These are phyloP conservation scores for Guaruba guarouba DNA, from an alignment of 2,113 vertebrate species.

Conservation along the genomic window DNA sequence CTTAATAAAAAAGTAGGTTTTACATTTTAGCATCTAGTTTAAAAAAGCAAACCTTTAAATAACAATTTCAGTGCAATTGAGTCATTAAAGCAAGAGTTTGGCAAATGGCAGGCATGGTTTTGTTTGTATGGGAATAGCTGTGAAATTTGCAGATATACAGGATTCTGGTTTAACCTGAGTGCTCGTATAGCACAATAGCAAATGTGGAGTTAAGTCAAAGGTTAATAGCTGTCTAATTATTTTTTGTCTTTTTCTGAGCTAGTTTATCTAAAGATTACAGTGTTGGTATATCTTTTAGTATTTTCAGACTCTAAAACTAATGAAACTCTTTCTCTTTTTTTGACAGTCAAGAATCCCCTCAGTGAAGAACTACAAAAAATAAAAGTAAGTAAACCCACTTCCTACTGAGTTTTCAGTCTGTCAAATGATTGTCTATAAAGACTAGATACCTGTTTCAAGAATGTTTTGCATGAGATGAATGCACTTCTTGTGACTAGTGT, in stretches of 20 bases:
- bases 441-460: background rate
- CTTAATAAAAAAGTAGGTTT: background rate
- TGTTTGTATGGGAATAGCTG: background rate
- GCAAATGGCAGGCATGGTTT: background rate
- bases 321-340: constrained; percentile 38
- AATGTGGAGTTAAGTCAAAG: background rate
- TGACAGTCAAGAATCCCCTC: constrained; percentile 72
- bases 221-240: background rate
- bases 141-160: background rate
- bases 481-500: background rate
- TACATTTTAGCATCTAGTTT: background rate
- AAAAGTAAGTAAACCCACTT: constrained; percentile 71
- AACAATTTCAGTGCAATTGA: background rate
- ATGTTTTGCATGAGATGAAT: background rate
- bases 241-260: background rate
- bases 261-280: background rate
- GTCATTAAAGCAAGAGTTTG: background rate
- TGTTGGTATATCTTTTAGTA: background rate
- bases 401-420: background rate
- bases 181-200: background rate
- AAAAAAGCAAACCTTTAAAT: background rate
- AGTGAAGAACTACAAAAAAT: constrained; percentile 66
- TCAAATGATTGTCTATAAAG: background rate
- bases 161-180: background rate
- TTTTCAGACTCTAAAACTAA: background rate